A percentile compares a stretch with the other conserved stretches of the same genome.
Conservation (phyloP, 2,113 vertebrate species). For the Dunckerocampus dactyliophorus region DNA sequence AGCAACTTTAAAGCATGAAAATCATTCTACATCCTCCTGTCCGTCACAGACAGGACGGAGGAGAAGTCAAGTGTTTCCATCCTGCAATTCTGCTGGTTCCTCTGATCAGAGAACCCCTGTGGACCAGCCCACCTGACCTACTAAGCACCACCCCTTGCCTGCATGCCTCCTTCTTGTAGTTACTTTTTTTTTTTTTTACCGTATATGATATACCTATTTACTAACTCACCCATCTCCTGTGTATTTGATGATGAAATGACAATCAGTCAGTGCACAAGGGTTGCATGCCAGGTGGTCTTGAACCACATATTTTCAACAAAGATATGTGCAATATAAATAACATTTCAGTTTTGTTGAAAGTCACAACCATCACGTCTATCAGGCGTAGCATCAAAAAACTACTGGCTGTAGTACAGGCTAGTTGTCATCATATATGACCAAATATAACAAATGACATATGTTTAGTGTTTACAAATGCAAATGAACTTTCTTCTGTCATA, state of each 20-base stretch:
- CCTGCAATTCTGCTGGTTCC: conserved; percentile 29
- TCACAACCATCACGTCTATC: no score
- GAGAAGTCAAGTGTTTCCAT: conserved; percentile 12
- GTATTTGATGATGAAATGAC: background rate
- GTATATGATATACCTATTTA: background rate
- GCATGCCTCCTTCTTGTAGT: background rate
- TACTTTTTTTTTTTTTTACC: background rate
- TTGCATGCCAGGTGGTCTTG: no score
- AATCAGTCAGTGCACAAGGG: no score
- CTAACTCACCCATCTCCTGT: background rate
- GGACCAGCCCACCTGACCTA: conserved; percentile 36
- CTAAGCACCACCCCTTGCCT: conserved; percentile 38
- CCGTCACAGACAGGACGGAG: conserved; percentile 7
- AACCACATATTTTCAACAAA: no score
- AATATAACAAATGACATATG: no score
- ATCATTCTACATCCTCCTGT: conserved; percentile 4
- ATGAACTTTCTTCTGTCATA: no score
- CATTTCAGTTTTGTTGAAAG: no score
- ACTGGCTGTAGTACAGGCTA: no score
- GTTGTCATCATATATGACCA: no score
- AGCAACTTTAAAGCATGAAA: background rate
- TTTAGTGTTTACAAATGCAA: no score
- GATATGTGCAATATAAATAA: no score
- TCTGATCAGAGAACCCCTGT: conserved; percentile 33
- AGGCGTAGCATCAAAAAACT: no score